Percentiles rank a stretch among this genome's conserved stretches.
phyloP scores from a whole-genome alignment of 2,113 vertebrate genomes.

The Heloderma charlesbogerti region DNA sequence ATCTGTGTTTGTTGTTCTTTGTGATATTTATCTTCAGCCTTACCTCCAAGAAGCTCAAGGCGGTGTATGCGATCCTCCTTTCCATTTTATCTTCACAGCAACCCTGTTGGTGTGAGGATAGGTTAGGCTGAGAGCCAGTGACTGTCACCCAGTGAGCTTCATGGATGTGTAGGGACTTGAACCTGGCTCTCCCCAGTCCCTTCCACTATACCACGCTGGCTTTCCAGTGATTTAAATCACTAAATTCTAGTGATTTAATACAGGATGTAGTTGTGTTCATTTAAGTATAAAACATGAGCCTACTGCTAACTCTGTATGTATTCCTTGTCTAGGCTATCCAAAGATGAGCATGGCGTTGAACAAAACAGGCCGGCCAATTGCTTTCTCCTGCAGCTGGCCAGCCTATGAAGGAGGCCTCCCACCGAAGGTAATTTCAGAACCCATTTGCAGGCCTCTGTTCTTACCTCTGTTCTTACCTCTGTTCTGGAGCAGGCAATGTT shows the following conservation, averaged over 20 bases:
- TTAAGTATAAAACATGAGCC: neutral
- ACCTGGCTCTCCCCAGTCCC: too few relatives aligned
- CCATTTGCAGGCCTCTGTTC: neutral
- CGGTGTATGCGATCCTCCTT: neutral
- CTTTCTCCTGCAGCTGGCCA: slow-evolving; percentile 53
- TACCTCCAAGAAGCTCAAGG: too few relatives aligned
- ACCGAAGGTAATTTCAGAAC: neutral
- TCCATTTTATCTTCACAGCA: neutral
- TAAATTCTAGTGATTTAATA: too few relatives aligned
- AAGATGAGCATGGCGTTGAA: slow-evolving; percentile 46
- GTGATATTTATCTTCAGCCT: too few relatives aligned
- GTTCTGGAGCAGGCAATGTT: neutral
- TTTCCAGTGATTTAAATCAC: too few relatives aligned
- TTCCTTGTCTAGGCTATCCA: slow-evolving; percentile 32
- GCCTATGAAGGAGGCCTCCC: slow-evolving; percentile 28
- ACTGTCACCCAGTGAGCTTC: too few relatives aligned
- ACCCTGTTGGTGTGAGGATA: too few relatives aligned
- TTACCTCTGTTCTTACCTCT: neutral
- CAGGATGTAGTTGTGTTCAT: accelerated
- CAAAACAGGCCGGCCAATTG: slow-evolving; percentile 22
- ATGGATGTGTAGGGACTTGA: too few relatives aligned
- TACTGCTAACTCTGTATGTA: neutral
- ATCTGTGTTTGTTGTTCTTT: too few relatives aligned
- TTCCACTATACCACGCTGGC: too few relatives aligned
- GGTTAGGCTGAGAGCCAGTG: too few relatives aligned